phyloP scores from a whole-genome alignment of 2,797 vertebrate species.

The Megalops cyprinoides region DNA sequence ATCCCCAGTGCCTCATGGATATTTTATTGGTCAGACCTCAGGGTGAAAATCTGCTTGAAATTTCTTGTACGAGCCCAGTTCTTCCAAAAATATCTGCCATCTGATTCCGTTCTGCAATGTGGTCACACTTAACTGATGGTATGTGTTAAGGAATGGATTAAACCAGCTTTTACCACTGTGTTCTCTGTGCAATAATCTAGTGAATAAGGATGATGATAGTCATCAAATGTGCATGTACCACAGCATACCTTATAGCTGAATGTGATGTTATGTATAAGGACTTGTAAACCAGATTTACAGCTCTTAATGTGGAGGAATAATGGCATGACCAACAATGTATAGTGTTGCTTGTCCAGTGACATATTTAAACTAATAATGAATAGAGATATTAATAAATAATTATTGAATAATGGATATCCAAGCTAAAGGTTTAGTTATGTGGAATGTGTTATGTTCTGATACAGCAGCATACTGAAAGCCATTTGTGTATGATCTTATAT shows the following conservation, averaged over 20 bases:
- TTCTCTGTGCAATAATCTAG: background rate
- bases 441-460: background rate
- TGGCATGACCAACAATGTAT: too few species aligned
- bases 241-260: too few species aligned
- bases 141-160: background rate
- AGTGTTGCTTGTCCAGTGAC: too few species aligned
- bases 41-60: slow-evolving; percentile 20
- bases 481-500: background rate
- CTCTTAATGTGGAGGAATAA: too few species aligned
- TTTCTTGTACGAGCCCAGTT: slow-evolving; percentile 1
- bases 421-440: too few species aligned
- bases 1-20: slow-evolving; percentile 36
- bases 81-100: background rate
- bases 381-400: too few species aligned
- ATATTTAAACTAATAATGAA: too few species aligned
- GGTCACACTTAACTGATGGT: background rate
- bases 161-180: background rate
- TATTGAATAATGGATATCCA: too few species aligned
- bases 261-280: too few species aligned
- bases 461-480: background rate
- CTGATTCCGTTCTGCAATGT: background rate
- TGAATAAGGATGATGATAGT: too few species aligned
- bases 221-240: too few species aligned
- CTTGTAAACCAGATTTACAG: too few species aligned
- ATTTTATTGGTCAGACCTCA: slow-evolving; percentile 36